Base-by-base conservation (phyloP, 2,797 vertebrate species). In the Gobio occitaniae region DNA sequence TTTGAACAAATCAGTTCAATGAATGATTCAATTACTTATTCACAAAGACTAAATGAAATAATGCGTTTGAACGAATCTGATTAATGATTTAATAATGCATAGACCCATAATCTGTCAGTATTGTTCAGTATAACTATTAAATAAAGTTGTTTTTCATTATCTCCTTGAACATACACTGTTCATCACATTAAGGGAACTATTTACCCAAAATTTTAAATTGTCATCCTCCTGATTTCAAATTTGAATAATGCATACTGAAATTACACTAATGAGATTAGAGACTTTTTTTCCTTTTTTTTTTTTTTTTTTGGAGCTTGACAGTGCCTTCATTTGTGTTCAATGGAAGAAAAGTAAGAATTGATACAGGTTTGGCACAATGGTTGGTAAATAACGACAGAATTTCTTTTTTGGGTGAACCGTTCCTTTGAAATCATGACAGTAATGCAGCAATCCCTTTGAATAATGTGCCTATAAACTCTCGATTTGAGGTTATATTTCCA, bases 381-480 rank as follows among this genome's bases (percentile, higher is more conserved):
- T 78, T 56, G 21, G 54, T 44, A 77, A 61, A 61, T 11, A 69
- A 69, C 44, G 12, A 5, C 36, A 59, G 74, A 76, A 77, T 59
- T n/a, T 1, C 0, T n/a, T 77, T 77, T 50, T 41, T 1, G 75
- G 21, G 54, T 25, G 36, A 77, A 25, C 21, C 36, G n/a, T 77
- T 44, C 36, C 54, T 44, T 41, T 61, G 25, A 61, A 77, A 44
- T 25, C 77, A 74, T 77, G 84, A 86, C 82, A 74, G 82, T 70
- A 63, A 86, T 88, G 76, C 56, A 77, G 79, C 47, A 50, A 47
- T 78, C 16, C 48, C 13, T 56, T 76, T 80, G 15, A 82, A 87
- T 80, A 86, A 86, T 82, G 78, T 87, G 70, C 81, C 89, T 50
- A 38, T 81, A 70, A 61, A 61, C 63, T 84, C 85, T 88, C 38